Evolutionary conservation across 2,113 vertebrate genomes (phyloP), one percentile per base, ranked within the genome.

Genomic region (Phalacrocorax carbo): DNA sequence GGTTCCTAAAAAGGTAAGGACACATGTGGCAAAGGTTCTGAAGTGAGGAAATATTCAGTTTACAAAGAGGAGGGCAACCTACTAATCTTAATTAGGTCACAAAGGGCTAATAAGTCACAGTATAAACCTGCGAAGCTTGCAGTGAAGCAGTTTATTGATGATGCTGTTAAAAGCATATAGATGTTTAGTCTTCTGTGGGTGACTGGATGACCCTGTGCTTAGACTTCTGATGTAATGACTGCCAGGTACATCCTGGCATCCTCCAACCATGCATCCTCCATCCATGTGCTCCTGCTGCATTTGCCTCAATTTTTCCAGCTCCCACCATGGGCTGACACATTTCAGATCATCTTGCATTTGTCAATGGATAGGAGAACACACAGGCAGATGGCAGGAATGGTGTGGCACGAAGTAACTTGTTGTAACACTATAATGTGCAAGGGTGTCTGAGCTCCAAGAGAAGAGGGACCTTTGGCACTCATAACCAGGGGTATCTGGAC

Each of bases 171-270:
- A 57, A 71, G n/a, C 42, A 27, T 48, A 49, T 9, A 71, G 51
- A 42, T 36, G 22, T 55, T 71, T 58, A 60, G 21, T 20, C 36
- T 75, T n/a, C 52, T 68, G 14, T 48, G 34, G 64, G 55, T 84
- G 69, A 34, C 51, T 49, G 81, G 2, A 13, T 64, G 49, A 77
- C 54, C 23, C 34, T 52, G 44, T 48, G 26, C 85, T 86, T 44
- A 40, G 65, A 61, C 30, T 7, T 1, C 2, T 22, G 10, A 49
- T 57, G 25, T 18, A 38, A 14, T 18, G 42, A 34, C 62, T 49
- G 25, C 16, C 38, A 54, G 62, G 57, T 58, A 1, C 20, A 25
- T 19, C 36, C 21, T 0, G 0, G 15, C 18, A 23, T 32, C 21
- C 23, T 72, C 18, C 18, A n/a, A 20, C 40, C 2, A 0, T 19